Base-by-base conservation (phyloP, 2,113 vertebrate species). In the Macquaria australasica region DNA sequence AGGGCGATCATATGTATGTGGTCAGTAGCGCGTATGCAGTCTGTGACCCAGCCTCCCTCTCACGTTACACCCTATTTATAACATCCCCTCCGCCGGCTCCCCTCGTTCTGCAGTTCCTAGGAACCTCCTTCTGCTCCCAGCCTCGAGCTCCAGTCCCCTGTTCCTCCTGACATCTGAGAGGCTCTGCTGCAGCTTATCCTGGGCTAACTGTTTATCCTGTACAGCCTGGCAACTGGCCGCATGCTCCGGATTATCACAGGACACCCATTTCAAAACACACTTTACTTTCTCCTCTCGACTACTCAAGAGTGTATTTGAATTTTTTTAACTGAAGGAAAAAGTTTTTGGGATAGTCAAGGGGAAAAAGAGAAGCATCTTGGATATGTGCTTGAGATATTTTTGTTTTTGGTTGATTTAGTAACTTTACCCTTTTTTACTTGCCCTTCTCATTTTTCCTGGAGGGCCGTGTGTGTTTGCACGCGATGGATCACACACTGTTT, bases 21-120 rank as follows among this genome's bases (percentile, higher is more conserved):
- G 97, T 97, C 97, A 97, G 96, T 95, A 93, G 96, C 64, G 89
- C 93, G 84, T 91, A 88, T 91, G 93, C 95, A 94, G 96, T 92
- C 94, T 95, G 94, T 97, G 95, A 98, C 96, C 98, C 98, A 97
- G 97, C 98, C 98, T 98, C 97, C 97, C 93, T 97, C 98, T 99
- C 98, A 98, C 96, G 91, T 99, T 99, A 99, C 98, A 97, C 94
- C 96, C 97, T 98, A 98, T 99, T 99, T 99, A 99, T 99, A 99
- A 97, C 97, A 96, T 97, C 97, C 95, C 94, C 96, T 91, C 94
- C 90, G 95, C 96, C 79, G 94, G 96, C 97, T 97, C 96, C 96
- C 97, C 97, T 94, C 96, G 95, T 89, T 94, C 88, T 95, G 95
- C 96, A 95, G 95, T 94, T 97, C 96, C 93, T 91, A 94, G 95